phyloP scores from a whole-genome alignment of 1,140 invertebrate genomes.

The Hyles euphorbiae region DNA sequence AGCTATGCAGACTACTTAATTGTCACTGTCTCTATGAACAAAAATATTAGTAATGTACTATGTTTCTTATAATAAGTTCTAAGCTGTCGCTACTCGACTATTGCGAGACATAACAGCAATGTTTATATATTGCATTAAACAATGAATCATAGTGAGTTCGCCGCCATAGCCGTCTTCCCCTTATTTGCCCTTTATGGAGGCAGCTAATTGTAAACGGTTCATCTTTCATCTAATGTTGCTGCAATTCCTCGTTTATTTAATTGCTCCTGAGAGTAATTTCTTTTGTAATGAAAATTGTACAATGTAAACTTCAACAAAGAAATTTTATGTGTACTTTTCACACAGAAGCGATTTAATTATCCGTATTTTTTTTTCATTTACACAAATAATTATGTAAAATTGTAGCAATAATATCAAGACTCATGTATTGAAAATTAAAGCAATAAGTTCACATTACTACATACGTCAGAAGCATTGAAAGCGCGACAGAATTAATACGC shows the following conservation, averaged over 20 bases:
- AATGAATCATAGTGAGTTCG: not conserved
- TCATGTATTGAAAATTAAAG: too few species aligned
- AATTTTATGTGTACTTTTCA: too few species aligned
- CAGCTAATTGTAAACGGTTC: conserved; percentile 11
- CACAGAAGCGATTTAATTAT: too few species aligned
- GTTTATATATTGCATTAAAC: not conserved
- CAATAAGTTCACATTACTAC: not conserved
- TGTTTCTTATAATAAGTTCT: too few species aligned
- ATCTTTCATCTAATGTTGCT: conserved; percentile 8
- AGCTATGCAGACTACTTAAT: too few species aligned
- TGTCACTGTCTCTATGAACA: too few species aligned
- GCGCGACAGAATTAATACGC: not conserved
- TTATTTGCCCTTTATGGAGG: conserved; percentile 5
- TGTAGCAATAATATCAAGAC: too few species aligned
- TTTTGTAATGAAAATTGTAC: not conserved
- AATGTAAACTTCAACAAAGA: not conserved
- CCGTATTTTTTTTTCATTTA: too few species aligned
- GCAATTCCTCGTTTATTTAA: conserved; percentile 1
- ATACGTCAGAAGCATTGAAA: not conserved
- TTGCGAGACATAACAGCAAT: too few species aligned
- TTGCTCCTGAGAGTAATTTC: not conserved
- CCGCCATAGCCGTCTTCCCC: conserved; percentile 4
- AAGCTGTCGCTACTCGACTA: too few species aligned
- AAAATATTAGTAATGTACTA: too few species aligned
- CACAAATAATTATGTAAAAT: too few species aligned